Percentiles rank a stretch among this genome's conserved stretches.
Conservation (phyloP, 2,113 vertebrate genomes). For the Mustela nigripes region DNA sequence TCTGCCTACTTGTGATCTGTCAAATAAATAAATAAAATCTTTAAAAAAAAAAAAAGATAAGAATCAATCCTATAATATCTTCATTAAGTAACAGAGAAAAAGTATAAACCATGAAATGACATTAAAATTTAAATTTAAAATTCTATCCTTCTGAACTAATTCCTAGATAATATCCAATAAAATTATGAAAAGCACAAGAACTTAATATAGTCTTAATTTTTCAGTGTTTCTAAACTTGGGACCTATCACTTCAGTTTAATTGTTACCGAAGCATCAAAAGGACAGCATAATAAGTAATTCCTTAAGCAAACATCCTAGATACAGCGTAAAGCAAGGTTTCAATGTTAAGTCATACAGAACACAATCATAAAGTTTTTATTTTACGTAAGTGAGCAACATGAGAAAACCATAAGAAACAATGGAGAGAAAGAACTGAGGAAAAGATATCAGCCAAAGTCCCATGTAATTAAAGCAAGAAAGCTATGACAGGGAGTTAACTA, state of each 20-base stretch:
- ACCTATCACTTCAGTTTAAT: neutral
- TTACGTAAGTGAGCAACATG: neutral
- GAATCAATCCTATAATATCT: neutral
- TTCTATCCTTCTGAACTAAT: neutral
- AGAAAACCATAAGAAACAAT: neutral
- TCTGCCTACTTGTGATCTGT: too few species aligned
- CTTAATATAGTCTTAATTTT: neutral
- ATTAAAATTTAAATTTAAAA: slow-evolving; percentile 58
- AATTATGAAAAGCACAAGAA: slow-evolving; percentile 12
- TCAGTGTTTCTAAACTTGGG: slow-evolving; percentile 11
- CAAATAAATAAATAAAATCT: neutral
- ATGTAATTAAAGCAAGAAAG: slow-evolving; percentile 6
- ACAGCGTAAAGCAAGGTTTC: neutral
- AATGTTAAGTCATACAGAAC: neutral
- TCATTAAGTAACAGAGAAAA: slow-evolving; percentile 25
- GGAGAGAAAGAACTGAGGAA: neutral
- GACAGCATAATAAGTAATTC: neutral
- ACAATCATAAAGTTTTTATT: slow-evolving; percentile 6
- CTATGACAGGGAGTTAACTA: neutral
- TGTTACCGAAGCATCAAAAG: neutral
- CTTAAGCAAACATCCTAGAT: neutral
- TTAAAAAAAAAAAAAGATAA: too few species aligned
- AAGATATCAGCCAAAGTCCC: neutral
- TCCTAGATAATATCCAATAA: neutral
- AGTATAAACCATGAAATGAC: neutral